These are phyloP conservation scores for Chydorus sphaericus DNA, from an alignment of 2,888 invertebrate species.

Conservation along the genomic window DNA sequence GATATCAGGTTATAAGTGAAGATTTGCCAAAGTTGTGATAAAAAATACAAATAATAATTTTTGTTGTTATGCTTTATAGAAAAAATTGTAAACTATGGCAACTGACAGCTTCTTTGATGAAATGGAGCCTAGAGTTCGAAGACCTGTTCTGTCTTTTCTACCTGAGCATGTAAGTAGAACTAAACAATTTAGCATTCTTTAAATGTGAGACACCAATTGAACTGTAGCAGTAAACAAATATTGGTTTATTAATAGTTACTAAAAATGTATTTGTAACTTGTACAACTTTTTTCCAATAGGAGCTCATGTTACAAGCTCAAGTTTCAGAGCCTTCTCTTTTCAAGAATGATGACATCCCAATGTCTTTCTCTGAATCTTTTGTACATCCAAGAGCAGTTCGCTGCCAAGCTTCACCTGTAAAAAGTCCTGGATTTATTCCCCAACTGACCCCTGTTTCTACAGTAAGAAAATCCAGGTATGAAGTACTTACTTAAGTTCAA, in stretches of 20 bases:
- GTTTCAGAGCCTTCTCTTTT: slow-evolving; percentile 6
- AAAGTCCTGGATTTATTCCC: slow-evolving; percentile 1
- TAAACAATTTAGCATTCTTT: no score
- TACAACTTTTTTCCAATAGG: background rate
- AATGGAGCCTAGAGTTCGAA: background rate
- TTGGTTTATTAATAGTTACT: background rate
- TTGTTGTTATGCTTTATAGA: no score
- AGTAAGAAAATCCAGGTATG: background rate
- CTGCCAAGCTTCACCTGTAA: background rate
- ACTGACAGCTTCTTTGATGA: background rate
- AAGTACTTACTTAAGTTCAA: no score
- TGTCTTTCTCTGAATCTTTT: background rate
- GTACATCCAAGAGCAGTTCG: background rate
- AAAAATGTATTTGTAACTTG: no score
- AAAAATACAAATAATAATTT: no score
- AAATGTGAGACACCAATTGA: background rate
- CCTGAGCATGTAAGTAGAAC: background rate
- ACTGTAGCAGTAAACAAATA: no score
- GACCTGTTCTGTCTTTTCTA: background rate
- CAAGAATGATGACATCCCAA: background rate
- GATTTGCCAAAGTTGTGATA: no score
- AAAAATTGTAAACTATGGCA: background rate
- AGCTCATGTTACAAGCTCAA: background rate
- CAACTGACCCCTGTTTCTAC: slow-evolving; percentile 1
- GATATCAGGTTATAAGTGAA: no score